phyloP scores from a whole-genome alignment of 1,140 invertebrate genomes.

The Aradophagus sp. region DNA sequence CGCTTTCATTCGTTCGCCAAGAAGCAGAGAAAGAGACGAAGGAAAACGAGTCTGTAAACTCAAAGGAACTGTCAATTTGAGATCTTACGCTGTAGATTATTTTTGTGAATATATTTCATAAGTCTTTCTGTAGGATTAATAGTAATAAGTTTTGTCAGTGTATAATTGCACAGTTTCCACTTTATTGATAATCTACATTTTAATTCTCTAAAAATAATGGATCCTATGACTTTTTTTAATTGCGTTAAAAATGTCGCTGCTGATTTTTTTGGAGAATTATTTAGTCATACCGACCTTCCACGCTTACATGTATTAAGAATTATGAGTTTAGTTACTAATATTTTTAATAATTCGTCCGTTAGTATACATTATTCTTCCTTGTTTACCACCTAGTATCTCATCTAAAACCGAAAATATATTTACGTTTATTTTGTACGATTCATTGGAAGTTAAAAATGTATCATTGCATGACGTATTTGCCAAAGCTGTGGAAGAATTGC shows the following conservation, averaged over 20 bases:
- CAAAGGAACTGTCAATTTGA: too few relatives aligned
- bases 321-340: neutral
- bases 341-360: neutral
- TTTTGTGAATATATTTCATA: too few relatives aligned
- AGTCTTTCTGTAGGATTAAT: too few relatives aligned
- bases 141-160: too few relatives aligned
- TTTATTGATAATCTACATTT: too few relatives aligned
- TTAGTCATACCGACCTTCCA: neutral
- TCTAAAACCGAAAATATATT: constrained; percentile 1
- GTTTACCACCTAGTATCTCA: neutral
- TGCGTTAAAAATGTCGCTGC: neutral
- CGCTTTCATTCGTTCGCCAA: too few relatives aligned
- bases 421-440: neutral
- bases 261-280: neutral
- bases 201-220: neutral
- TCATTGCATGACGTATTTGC: neutral
- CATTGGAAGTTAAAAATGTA: neutral
- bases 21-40: too few relatives aligned
- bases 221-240: neutral
- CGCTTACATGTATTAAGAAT: neutral
- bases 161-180: too few relatives aligned
- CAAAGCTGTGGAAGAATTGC: neutral
- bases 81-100: too few relatives aligned
- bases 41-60: too few relatives aligned
- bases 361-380: neutral